These are phyloP conservation scores for Taenioides sp. DNA, from an alignment of 2,797 vertebrate species.

Conservation along the genomic window DNA sequence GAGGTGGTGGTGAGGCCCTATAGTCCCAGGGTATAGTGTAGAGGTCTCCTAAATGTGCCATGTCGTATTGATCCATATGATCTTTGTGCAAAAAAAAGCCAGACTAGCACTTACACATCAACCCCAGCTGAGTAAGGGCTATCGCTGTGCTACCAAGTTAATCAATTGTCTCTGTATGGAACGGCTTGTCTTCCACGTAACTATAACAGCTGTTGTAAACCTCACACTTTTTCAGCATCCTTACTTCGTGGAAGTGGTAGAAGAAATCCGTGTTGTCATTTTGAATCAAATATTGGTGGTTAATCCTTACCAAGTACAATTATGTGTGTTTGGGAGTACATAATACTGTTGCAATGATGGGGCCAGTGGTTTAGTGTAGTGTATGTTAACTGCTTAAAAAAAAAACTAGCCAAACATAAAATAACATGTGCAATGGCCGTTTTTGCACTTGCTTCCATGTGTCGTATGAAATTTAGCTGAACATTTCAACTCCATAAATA, in stretches of 20 bases:
- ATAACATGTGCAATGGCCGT: slow-evolving; percentile 35
- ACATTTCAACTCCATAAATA: slow-evolving; percentile 75
- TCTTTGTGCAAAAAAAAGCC: slow-evolving; percentile 56
- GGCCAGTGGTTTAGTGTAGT: background rate
- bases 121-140: slow-evolving; percentile 76
- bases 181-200: slow-evolving; percentile 56
- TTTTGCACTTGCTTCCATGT: slow-evolving; percentile 68
- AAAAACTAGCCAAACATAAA: slow-evolving; percentile 1
- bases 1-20: slow-evolving; percentile 36
- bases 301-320: background rate
- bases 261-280: background rate
- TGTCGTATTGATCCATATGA: slow-evolving; percentile 73
- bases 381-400: background rate
- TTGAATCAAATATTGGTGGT: background rate
- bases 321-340: too few relatives aligned
- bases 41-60: slow-evolving; percentile 68
- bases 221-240: slow-evolving; percentile 44
- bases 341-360: background rate
- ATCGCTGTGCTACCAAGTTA: slow-evolving; percentile 64
- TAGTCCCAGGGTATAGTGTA: slow-evolving; percentile 54
- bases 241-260: slow-evolving; percentile 14
- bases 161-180: slow-evolving; percentile 76
- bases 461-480: slow-evolving; percentile 71
- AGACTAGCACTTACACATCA: slow-evolving; percentile 59
- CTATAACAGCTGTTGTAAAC: slow-evolving; percentile 56